Evolutionary conservation across 2,797 vertebrate species (phyloP), one percentile per base, ranked within the genome.

Genomic region (Hybognathus amarus): DNA sequence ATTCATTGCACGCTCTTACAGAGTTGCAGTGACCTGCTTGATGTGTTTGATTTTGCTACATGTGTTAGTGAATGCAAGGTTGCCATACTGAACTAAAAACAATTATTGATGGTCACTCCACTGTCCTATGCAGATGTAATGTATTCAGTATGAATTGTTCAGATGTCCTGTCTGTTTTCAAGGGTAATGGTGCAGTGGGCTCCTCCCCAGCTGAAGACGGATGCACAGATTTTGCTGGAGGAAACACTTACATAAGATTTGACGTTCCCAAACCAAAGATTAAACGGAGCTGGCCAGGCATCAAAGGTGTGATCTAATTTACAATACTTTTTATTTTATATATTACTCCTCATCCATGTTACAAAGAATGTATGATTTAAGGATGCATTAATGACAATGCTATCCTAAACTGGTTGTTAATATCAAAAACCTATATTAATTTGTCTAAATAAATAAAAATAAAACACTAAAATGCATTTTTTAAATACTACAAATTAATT

Each of bases 231-330:
- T 88, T 95, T 83, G 87, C 92, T 0, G 93, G 94, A 1, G 92
- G 95, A 0, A 90, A 93, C 1, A 95, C 95, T 24, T 99, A 99
- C n/a, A 92, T 97, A 79, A 94, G 97, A 47, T 99, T 99, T 0
- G 98, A 98, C 0, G 94, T 97, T 50, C 97, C 97, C 0, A 95
- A 87, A 84, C 91, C 94, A 18, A 95, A 96, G 89, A 93, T 96
- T 83, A 95, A 95, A 91, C 95, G 88, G 87, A 97, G 92, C 89
- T 99, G 97, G 98, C 97, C 98, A 4, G 95, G 96, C 15, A 93
- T 98, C 73, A 93, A 95, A 85, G 97, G 98, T 98, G 89, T 81
- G 84, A 47, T 77, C 64, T 68, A 22, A 81, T 61, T 75, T 61
- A 54, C 42, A 6, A n/a, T 15, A 71, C 40, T 36, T 12, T 36